A percentile compares a stretch with the other conserved stretches of the same genome.
Conservation (phyloP, 2,113 vertebrate genomes). For the Apteryx mantelli region DNA sequence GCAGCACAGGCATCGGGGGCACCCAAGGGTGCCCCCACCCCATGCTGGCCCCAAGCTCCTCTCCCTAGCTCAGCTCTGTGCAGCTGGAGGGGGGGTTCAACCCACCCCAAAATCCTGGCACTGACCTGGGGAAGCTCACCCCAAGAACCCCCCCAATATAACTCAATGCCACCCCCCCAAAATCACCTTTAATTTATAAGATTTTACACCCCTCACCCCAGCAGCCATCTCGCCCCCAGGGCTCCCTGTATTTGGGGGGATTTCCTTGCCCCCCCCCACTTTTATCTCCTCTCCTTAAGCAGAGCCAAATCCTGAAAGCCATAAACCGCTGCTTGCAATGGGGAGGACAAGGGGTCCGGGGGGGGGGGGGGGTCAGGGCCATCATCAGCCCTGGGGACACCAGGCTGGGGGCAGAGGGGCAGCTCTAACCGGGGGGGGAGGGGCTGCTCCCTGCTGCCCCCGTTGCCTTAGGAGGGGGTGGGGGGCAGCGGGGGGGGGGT, state of each 20-base stretch:
- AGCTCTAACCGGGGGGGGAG: no score
- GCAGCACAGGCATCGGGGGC: neutral
- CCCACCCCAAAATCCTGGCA: neutral
- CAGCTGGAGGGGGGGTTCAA: neutral
- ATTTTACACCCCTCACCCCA: neutral
- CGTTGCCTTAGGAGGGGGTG: no score
- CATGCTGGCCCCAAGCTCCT: neutral
- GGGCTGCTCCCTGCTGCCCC: no score
- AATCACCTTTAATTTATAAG: conserved; percentile 3
- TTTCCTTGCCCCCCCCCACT: neutral
- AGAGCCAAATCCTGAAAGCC: neutral
- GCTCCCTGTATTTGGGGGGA: neutral
- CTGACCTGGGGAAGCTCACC: neutral
- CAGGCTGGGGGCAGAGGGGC: no score
- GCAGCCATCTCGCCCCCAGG: neutral
- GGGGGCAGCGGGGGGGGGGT: no score
- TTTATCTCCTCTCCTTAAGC: neutral
- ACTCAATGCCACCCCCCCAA: no score
- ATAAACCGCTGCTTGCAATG: neutral
- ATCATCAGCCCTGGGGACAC: no score
- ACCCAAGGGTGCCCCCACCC: neutral
- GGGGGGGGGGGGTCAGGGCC: no score
- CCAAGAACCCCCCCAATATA: neutral
- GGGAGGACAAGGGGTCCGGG: no score
- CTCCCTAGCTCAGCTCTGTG: neutral